These are phyloP conservation scores for Marcusenius ussheri DNA, from an alignment of 2,113 vertebrate species.

Conservation along the genomic window DNA sequence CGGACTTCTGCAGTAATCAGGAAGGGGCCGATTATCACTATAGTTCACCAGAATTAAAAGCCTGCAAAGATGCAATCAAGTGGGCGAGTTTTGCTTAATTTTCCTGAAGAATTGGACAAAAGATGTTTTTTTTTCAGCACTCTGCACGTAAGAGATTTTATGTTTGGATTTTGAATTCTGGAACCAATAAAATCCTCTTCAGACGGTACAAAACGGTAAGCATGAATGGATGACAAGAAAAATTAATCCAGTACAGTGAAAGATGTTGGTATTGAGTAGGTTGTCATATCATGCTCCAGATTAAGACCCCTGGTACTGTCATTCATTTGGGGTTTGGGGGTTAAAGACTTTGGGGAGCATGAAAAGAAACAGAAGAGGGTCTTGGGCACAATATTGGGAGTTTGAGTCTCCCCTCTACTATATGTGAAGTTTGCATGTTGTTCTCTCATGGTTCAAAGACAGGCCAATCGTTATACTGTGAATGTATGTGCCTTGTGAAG, in stretches of 20 bases:
- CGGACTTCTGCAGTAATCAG: conserved; percentile 43
- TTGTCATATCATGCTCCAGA: background rate
- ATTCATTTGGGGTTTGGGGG: background rate
- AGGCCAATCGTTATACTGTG: background rate
- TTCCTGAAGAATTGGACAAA: background rate
- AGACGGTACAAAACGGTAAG: background rate
- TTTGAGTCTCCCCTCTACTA: background rate
- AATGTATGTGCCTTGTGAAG: background rate
- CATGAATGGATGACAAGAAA: background rate
- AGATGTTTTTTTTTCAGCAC: background rate
- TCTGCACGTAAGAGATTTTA: background rate
- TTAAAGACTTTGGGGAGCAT: background rate
- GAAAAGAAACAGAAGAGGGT: background rate
- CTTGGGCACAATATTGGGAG: background rate
- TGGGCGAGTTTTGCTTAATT: conserved; percentile 23
- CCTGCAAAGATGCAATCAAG: conserved; percentile 28
- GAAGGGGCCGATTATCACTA: conserved; percentile 53
- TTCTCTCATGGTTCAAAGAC: background rate
- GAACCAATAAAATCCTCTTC: background rate
- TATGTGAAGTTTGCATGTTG: background rate
- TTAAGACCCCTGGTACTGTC: background rate
- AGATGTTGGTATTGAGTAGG: background rate
- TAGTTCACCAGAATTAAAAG: conserved; percentile 39
- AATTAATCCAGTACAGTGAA: background rate
- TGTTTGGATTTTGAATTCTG: background rate